Percentiles rank a stretch among this genome's conserved stretches.
phyloP scores from a whole-genome alignment of 2,888 invertebrate genomes.

The Pammene fasciana region DNA sequence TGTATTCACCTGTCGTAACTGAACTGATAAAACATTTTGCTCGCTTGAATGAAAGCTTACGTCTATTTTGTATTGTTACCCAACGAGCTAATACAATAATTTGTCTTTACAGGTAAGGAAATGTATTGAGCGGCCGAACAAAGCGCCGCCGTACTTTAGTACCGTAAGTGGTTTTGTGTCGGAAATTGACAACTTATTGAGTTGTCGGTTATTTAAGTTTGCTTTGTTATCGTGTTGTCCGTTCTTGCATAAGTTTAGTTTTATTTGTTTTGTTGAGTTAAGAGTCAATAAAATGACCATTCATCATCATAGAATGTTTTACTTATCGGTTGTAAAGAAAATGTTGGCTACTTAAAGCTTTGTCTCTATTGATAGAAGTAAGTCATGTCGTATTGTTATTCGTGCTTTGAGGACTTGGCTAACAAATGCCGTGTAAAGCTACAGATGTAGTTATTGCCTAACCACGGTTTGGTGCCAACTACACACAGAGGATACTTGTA shows the following conservation, averaged over 20 bases:
- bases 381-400: too few species aligned
- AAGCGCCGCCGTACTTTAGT: conserved; percentile 2
- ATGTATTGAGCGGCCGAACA: conserved; percentile 12
- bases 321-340: not conserved
- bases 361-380: not conserved
- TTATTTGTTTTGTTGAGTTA: conserved; percentile 1
- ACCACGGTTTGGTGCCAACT: too few species aligned
- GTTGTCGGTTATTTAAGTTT: conserved; percentile 23
- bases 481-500: too few species aligned
- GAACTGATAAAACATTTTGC: conserved; percentile 8
- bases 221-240: conserved; percentile 8
- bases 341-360: not conserved
- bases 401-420: too few species aligned
- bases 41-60: conserved; percentile 21
- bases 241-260: conserved; percentile 22
- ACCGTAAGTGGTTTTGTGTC: conserved; percentile 28
- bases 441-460: too few species aligned
- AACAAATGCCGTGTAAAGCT: too few species aligned
- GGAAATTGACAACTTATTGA: conserved; percentile 31
- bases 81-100: conserved; percentile 27
- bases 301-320: not conserved
- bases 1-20: not conserved
- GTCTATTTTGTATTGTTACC: conserved; percentile 21
- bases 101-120: conserved; percentile 39
- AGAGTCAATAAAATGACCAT: not conserved